Evolutionary conservation across 1,140 invertebrate species (phyloP).

Genomic region (Pseudomyrmex flavicornis): DNA sequence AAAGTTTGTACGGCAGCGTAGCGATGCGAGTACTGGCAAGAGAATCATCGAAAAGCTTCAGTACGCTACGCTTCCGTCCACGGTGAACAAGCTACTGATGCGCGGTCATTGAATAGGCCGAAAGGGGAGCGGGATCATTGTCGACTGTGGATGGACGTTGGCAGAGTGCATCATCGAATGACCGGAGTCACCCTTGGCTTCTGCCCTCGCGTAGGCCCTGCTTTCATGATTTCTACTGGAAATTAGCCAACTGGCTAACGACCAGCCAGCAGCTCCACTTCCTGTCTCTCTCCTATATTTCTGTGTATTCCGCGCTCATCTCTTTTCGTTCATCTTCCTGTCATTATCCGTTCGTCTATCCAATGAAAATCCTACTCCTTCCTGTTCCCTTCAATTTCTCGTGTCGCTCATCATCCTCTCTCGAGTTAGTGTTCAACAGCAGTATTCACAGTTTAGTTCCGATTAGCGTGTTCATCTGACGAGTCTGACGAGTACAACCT

Average conservation of each 20-base stretch:
- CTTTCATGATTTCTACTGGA: slow-evolving; percentile 85
- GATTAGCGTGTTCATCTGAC: too few relatives aligned
- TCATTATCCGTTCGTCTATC: slow-evolving; percentile 43
- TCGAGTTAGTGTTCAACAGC: slow-evolving; percentile 54
- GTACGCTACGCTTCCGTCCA: slow-evolving; percentile 66
- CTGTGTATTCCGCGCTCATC: slow-evolving; percentile 13
- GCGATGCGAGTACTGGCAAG: slow-evolving; percentile 65
- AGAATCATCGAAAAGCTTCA: slow-evolving; percentile 83
- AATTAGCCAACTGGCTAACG: slow-evolving; percentile 86
- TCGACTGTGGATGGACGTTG: slow-evolving; percentile 79
- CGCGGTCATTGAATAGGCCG: slow-evolving; percentile 83
- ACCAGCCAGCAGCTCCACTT: slow-evolving; percentile 82
- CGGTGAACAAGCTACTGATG: slow-evolving; percentile 75
- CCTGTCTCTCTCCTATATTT: slow-evolving; percentile 40
- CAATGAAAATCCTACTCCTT: slow-evolving; percentile 30
- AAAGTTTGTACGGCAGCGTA: slow-evolving; percentile 70
- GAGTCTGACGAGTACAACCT: too few relatives aligned
- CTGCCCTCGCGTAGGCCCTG: slow-evolving; percentile 72
- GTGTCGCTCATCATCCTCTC: slow-evolving; percentile 64
- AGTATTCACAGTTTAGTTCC: slow-evolving; percentile 57
- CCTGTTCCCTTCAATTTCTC: neutral
- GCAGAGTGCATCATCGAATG: slow-evolving; percentile 84
- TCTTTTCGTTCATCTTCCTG: slow-evolving; percentile 36
- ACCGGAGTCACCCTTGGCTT: slow-evolving; percentile 75
- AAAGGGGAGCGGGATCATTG: slow-evolving; percentile 84